Conservation (phyloP, 2,888 invertebrate genomes). For the Agrotis ipsilon region DNA sequence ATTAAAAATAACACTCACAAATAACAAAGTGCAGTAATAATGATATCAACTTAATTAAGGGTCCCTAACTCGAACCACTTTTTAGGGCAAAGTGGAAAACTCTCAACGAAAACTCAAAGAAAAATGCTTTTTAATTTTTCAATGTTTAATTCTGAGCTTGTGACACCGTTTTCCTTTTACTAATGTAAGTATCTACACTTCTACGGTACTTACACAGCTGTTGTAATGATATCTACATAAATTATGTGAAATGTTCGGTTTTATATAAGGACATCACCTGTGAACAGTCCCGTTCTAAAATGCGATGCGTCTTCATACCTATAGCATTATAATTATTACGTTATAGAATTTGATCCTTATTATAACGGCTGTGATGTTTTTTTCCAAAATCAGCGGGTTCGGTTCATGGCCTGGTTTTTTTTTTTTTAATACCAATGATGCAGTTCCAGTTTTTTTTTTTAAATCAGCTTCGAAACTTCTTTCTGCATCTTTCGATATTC, state of each 20-base stretch:
- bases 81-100: conserved; percentile 38
- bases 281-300: not conserved
- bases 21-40: conserved; percentile 44
- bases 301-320: too few relatives aligned
- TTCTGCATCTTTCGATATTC: too few relatives aligned
- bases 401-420: too few relatives aligned
- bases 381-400: too few relatives aligned
- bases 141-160: conserved; percentile 26
- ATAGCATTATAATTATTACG: too few relatives aligned
- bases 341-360: too few relatives aligned
- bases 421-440: too few relatives aligned
- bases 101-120: conserved; percentile 24
- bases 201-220: not conserved
- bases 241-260: not conserved
- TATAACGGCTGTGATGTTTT: too few relatives aligned
- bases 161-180: conserved; percentile 40
- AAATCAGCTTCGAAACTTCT: too few relatives aligned
- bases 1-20: conserved; percentile 9
- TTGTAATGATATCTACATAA: not conserved
- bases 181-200: not conserved
- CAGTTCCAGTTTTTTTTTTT: too few relatives aligned
- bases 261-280: not conserved
- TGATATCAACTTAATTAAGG: conserved; percentile 39
- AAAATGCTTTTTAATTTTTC: conserved; percentile 42
- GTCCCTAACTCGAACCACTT: conserved; percentile 25